Percentiles rank a stretch among this genome's conserved stretches.
Evolutionary conservation across 2,888 invertebrate species (phyloP).

Genomic region (Lacanobia wlatinum): DNA sequence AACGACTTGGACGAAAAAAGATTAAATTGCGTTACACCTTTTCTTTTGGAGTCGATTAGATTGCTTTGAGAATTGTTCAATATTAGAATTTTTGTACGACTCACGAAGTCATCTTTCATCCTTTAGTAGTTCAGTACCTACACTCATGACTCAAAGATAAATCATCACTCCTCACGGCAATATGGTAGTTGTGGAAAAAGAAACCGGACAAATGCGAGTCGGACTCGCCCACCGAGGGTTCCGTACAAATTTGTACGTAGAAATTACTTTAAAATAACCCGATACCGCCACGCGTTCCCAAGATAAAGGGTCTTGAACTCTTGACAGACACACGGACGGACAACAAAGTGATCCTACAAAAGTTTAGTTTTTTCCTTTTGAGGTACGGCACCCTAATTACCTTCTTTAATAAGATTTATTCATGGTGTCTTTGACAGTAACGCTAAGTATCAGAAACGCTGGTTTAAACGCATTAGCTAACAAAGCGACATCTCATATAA

Average conservation of each 20-base stretch:
- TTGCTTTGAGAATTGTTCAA: conserved; percentile 48
- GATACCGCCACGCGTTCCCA: too few relatives aligned
- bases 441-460: not conserved
- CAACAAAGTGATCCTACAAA: too few relatives aligned
- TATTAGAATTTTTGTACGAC: conserved; percentile 36
- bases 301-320: too few relatives aligned
- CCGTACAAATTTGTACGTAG: too few relatives aligned
- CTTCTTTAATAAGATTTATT: not conserved
- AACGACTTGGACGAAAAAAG: conserved; percentile 57
- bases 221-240: too few relatives aligned
- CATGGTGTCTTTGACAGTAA: conserved; percentile 28
- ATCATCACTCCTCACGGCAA: not conserved
- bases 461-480: not conserved
- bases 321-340: too few relatives aligned
- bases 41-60: conserved; percentile 51
- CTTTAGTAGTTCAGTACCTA: too few relatives aligned
- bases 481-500: conserved; percentile 5
- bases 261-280: too few relatives aligned
- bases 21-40: conserved; percentile 60
- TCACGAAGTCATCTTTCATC: conserved; percentile 27
- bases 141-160: not conserved
- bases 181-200: not conserved
- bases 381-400: too few relatives aligned
- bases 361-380: too few relatives aligned
- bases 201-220: too few relatives aligned